Base-by-base conservation (phyloP, 2,797 vertebrate species). In the Bovichtus diacanthus region DNA sequence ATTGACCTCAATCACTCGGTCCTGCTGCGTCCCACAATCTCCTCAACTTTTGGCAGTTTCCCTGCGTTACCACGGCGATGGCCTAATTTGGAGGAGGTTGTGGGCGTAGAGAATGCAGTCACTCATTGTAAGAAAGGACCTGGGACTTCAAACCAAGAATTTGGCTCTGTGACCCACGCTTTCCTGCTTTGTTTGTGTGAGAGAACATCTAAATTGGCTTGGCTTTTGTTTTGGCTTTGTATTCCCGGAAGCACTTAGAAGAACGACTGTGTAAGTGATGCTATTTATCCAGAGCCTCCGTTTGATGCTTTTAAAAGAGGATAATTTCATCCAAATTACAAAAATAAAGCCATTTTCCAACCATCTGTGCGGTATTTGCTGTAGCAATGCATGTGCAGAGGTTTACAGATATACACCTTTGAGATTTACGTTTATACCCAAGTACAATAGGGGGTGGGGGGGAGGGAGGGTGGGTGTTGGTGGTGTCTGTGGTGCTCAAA, bases 1-100 rank as follows among this genome's bases (percentile, higher is more conserved):
- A 84, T 76, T 90, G 90, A 93, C 90, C 92, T 90, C 90, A 93
- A 90, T 93, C 89, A 85, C 74, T 80, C 5, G 47, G 58, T 65
- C 62, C 69, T n/a, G 75, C 81, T 38, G 59, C 39, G 77, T 68
- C 74, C 77, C 63, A 78, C 80, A 74, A 68, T 76, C 65, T 70
- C 81, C 73, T 70, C 53, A 76, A 86, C 76, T 78, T 87, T 84
- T 88, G 80, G 84, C 86, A 86, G 84, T 70, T 83, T 78, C 63
- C 53, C 58, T 5, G 25, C 19, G 88, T 92, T 88, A 61, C 89
- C 89, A 81, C 34, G 15, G 87, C 23, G 83, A 91, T 78, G 83
- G 85, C 87, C 88, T 87, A 72, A 89, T 91, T 92, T 87, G 81
- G 72, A 76, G 61, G 70, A 72, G 83, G 81, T 78, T 82, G 73